A percentile compares a stretch with the other conserved stretches of the same genome.
These are phyloP conservation scores for Bagarius yarrelli DNA, from an alignment of 2,113 vertebrate species.

Conservation along the genomic window DNA sequence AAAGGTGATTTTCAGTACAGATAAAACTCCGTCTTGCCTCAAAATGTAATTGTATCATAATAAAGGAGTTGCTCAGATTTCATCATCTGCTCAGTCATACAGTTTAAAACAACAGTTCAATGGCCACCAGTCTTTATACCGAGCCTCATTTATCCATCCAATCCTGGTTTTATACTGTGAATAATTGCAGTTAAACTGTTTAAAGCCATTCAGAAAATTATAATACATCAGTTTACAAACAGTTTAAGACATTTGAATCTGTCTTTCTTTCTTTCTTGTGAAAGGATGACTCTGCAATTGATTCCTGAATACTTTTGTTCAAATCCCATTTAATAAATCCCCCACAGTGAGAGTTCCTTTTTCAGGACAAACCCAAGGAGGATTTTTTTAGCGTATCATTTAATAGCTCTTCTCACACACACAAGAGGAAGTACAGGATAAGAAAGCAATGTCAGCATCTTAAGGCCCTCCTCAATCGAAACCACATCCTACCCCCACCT, in stretches of 20 bases:
- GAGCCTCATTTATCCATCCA: not conserved
- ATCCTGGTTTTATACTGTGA: not conserved
- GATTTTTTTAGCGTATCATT: not conserved
- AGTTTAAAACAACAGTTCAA: not conserved
- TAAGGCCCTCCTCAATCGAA: not conserved
- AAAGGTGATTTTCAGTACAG: not conserved
- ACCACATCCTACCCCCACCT: not conserved
- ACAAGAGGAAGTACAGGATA: not conserved
- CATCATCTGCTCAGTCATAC: not conserved
- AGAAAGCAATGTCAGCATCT: not conserved
- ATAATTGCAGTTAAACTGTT: not conserved
- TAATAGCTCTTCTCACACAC: not conserved
- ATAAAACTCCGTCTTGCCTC: not conserved
- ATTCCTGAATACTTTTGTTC: not conserved
- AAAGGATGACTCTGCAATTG: not conserved
- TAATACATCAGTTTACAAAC: not conserved
- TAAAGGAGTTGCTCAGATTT: not conserved
- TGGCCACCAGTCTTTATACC: not conserved
- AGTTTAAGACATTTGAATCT: not conserved
- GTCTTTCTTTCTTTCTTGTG: not conserved
- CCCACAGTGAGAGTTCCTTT: not conserved
- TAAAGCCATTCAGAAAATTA: not conserved
- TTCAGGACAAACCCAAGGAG: not conserved
- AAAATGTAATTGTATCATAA: too few relatives aligned
- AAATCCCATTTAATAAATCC: not conserved